phyloP scores from a whole-genome alignment of 1,140 invertebrate species.

The Drosophila kepulauana region DNA sequence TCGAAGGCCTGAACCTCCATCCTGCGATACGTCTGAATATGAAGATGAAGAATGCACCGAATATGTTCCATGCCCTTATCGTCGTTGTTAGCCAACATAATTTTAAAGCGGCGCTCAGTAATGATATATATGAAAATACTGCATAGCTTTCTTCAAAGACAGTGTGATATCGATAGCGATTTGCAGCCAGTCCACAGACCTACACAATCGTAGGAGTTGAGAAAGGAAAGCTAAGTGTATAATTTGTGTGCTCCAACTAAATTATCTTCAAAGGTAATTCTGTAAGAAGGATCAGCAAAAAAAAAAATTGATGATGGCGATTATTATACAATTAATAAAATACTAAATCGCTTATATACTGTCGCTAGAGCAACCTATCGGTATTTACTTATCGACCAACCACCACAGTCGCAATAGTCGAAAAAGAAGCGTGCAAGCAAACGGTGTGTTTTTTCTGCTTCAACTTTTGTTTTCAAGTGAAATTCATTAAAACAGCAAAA shows the following conservation, averaged over 20 bases:
- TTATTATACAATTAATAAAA: not conserved
- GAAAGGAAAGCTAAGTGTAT: too few relatives aligned
- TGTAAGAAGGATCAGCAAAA: too few relatives aligned
- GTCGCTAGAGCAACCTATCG: not conserved
- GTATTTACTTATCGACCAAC: not conserved
- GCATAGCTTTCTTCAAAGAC: too few relatives aligned
- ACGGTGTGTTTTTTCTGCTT: not conserved
- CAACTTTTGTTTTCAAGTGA: not conserved
- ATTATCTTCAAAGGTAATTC: too few relatives aligned
- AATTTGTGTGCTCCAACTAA: too few relatives aligned
- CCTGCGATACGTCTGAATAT: not conserved
- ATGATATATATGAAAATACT: too few relatives aligned
- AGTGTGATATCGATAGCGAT: too few relatives aligned
- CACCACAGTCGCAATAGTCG: constrained; percentile 6
- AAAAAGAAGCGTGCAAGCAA: constrained; percentile 50
- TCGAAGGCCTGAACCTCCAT: too few relatives aligned
- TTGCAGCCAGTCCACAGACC: too few relatives aligned
- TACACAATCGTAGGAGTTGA: too few relatives aligned
- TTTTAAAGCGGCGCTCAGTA: not conserved
- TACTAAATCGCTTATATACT: not conserved
- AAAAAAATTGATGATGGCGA: too few relatives aligned
- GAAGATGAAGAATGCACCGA: not conserved
- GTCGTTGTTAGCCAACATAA: not conserved
- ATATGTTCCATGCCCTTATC: not conserved
- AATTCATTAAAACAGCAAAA: not conserved